Percentiles rank a stretch among this genome's conserved stretches.
phyloP scores from a whole-genome alignment of 2,113 vertebrate species.

The Excalfactoria chinensis region DNA sequence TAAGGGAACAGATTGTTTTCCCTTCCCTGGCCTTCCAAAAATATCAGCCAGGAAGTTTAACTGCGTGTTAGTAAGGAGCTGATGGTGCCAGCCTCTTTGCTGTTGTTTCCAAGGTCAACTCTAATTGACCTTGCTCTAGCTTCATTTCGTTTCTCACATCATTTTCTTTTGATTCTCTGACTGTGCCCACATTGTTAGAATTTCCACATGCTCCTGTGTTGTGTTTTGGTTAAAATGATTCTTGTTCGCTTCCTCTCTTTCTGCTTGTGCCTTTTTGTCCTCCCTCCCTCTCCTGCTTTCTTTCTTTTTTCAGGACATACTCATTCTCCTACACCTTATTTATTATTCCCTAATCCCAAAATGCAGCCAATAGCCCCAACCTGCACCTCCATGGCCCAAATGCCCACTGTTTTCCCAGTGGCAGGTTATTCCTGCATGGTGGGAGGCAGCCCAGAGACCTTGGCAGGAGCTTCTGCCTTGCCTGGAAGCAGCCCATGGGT shows the following conservation, averaged over 20 bases:
- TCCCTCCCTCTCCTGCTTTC: neutral
- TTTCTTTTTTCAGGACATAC: neutral
- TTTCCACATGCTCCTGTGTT: rapidly evolving
- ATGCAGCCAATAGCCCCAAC: rapidly evolving
- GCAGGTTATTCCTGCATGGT: neutral
- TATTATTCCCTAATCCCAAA: neutral
- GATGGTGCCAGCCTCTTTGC: neutral
- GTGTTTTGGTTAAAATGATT: neutral
- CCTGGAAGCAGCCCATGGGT: neutral
- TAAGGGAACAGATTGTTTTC: neutral
- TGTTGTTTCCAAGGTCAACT: slow-evolving; percentile 11
- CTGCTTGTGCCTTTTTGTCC: neutral
- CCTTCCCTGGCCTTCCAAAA: neutral
- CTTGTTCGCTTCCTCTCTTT: neutral
- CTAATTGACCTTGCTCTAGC: neutral
- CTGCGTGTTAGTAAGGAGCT: rapidly evolving
- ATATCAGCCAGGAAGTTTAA: slow-evolving; percentile 32
- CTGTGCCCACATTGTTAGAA: neutral
- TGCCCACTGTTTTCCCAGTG: neutral
- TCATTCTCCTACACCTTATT: neutral
- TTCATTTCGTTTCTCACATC: neutral
- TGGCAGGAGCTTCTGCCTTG: neutral
- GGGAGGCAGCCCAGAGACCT: neutral
- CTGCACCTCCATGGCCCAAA: neutral
- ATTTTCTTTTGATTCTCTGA: neutral